Evolutionary conservation across 2,797 vertebrate species (phyloP), one percentile per base, ranked within the genome.

Genomic region (Phaenicophaeus curvirostris): DNA sequence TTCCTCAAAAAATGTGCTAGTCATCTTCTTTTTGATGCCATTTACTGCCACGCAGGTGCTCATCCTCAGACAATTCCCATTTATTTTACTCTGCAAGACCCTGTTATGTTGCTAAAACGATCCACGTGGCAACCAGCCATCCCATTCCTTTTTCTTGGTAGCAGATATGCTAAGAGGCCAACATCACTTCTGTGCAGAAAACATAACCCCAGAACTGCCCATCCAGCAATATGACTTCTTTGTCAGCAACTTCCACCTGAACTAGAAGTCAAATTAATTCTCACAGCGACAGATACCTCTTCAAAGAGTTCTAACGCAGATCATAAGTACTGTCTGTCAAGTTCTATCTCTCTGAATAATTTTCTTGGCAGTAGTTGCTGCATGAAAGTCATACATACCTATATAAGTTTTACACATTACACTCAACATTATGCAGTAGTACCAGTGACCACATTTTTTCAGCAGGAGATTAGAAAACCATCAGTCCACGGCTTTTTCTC

Each of bases 31-130:
- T 71, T 10, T 63, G 48, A 54, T 71, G 9, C 41, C 82, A 37
- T 85, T 92, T 89, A 18, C 41, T 85, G 87, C 79, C 94, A 87
- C 68, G 53, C 61, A 79, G 78, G 11, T 51, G 57, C 61, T 91
- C 78, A 63, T 11, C 72, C 81, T 57, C 16, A 57, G 55, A 63
- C 83, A 80, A 94, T 71, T 74, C 81, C 51, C 53, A 77, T 87
- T 90, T 87, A 41, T 77, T 92, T 67, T 30, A 9, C 35, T 20
- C 61, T 0, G 0, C 6, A 48, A 67, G 50, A 15, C 33, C 7
- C 57, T 21, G 39, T 55, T 48, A 55, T 1, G 0, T 2, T 57
- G 92, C 95, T 6, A 80, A 89, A 95, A 39, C 1, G 74, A 44
- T 50, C 35, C 84, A 13, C 2, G 23, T 7, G 48, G 67, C 75